phyloP scores from a whole-genome alignment of 2,113 vertebrate species.

The Corythoichthys haematopterus region DNA sequence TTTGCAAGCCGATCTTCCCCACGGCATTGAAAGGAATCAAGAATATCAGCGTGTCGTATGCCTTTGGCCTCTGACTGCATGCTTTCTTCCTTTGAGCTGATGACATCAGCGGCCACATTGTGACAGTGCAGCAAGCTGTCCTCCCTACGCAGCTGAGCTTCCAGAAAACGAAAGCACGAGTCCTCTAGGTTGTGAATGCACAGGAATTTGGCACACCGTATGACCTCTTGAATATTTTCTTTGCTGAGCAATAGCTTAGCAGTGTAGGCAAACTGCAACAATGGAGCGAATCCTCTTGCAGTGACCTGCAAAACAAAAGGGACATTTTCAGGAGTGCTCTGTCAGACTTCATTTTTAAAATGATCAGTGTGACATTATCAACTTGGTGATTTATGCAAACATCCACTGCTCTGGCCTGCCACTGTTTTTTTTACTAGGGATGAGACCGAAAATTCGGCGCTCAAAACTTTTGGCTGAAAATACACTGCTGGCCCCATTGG shows the following conservation, averaged over 20 bases:
- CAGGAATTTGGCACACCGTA: constrained; percentile 95
- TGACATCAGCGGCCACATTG: constrained; percentile 75
- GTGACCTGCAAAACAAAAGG: constrained; percentile 87
- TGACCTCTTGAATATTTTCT: constrained; percentile 98
- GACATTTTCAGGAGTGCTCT: constrained; percentile 80
- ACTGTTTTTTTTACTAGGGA: no score
- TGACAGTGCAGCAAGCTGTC: constrained; percentile 84
- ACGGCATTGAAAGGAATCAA: constrained; percentile 71
- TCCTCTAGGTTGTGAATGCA: constrained; percentile 99
- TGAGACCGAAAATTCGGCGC: no score
- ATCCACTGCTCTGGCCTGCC: no score
- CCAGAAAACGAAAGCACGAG: constrained; percentile 98
- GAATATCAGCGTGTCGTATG: constrained; percentile 73
- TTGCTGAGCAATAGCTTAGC: constrained; percentile 98
- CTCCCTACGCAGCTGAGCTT: constrained; percentile 90
- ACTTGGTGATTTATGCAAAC: no score
- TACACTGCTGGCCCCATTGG: no score
- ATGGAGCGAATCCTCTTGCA: constrained; percentile 93
- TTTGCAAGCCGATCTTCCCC: constrained; percentile 75
- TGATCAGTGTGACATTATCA: no score
- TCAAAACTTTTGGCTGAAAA: no score
- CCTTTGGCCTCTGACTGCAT: constrained; percentile 79
- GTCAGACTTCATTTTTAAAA: constrained; percentile 68
- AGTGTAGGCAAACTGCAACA: constrained; percentile 99
- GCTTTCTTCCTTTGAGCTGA: constrained; percentile 83